phyloP scores from a whole-genome alignment of 2,888 invertebrate genomes.

The Nymphalis c-album region DNA sequence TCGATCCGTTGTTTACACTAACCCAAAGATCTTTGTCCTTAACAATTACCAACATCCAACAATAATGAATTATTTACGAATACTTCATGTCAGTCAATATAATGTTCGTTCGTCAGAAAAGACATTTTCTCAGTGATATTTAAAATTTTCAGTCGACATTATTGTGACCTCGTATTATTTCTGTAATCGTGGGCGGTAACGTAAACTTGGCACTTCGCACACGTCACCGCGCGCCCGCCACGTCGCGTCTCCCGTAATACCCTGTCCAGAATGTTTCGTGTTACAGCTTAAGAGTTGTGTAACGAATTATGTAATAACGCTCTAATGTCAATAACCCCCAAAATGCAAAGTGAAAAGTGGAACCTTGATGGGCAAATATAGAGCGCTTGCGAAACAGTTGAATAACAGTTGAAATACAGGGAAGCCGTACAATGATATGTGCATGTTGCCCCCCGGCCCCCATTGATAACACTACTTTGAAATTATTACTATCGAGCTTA shows the following conservation, averaged over 20 bases:
- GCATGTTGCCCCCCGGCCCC: slow-evolving; percentile 45
- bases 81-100: not conserved
- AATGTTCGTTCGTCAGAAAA: not conserved
- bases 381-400: slow-evolving; percentile 74
- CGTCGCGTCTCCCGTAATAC: slow-evolving; percentile 49
- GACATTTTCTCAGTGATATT: slow-evolving; percentile 26
- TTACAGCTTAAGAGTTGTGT: slow-evolving; percentile 53
- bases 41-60: no score
- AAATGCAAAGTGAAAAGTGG: slow-evolving; percentile 62
- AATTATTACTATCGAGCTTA: slow-evolving; percentile 37
- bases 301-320: slow-evolving; percentile 65
- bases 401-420: no score
- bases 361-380: slow-evolving; percentile 76
- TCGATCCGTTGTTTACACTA: slow-evolving; percentile 32
- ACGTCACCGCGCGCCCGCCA: slow-evolving; percentile 48
- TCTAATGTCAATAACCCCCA: slow-evolving; percentile 79
- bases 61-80: no score
- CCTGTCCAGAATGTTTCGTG: slow-evolving; percentile 51
- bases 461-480: slow-evolving; percentile 57
- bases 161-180: slow-evolving; percentile 67
- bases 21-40: no score
- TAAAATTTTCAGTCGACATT: slow-evolving; percentile 42
- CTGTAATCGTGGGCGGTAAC: slow-evolving; percentile 54
- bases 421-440: slow-evolving; percentile 56
- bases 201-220: slow-evolving; percentile 71